Evolutionary conservation across 2,113 vertebrate species (phyloP).

Genomic region (Pseudopipra pipra): DNA sequence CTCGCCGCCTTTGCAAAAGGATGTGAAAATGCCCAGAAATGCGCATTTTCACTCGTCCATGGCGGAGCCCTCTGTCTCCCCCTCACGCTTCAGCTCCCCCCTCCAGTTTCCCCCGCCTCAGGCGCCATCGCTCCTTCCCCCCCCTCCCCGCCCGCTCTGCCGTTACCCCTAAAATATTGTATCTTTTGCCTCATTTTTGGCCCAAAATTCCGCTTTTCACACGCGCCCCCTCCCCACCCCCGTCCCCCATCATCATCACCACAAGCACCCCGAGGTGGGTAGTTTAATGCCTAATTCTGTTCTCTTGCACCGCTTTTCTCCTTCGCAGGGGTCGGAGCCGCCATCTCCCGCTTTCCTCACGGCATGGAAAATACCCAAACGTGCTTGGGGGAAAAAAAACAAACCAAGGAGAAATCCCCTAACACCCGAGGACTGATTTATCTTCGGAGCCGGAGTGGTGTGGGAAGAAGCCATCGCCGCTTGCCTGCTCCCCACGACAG

Average conservation of each 20-base stretch:
- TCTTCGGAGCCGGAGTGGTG: neutral
- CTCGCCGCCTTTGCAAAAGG: neutral
- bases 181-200: neutral
- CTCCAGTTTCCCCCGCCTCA: neutral
- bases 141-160: no score
- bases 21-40: neutral
- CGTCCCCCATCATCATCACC: neutral
- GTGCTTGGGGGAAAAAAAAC: neutral
- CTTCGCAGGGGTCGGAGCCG: neutral
- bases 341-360: neutral
- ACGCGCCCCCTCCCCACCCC: neutral
- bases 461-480: neutral
- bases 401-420: neutral
- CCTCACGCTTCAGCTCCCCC: neutral
- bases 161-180: neutral
- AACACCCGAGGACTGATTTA: neutral
- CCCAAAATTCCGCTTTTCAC: neutral
- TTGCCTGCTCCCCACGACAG: neutral
- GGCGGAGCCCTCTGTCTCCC: neutral
- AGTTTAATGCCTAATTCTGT: neutral
- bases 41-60: neutral
- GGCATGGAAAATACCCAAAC: slow-evolving; percentile 18
- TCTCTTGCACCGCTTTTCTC: neutral
- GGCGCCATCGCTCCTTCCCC: neutral
- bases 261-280: neutral